Evolutionary conservation across 2,113 vertebrate species (phyloP).

Genomic region (Psilopogon haemacephalus): DNA sequence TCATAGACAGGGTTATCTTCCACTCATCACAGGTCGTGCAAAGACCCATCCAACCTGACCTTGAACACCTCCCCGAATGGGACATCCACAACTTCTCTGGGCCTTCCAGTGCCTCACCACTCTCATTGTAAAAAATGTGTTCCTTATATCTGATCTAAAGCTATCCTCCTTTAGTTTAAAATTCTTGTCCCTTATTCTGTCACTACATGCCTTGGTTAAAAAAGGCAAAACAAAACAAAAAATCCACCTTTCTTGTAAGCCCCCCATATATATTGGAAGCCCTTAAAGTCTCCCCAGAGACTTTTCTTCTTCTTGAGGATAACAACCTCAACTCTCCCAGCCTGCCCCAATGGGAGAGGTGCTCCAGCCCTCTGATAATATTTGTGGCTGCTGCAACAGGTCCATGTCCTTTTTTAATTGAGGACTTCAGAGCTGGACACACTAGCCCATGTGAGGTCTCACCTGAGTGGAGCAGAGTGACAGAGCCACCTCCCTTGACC

Average conservation of each 20-base stretch:
- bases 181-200: fast-evolving
- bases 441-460: not conserved
- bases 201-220: not conserved
- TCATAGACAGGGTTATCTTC: not conserved
- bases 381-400: fast-evolving
- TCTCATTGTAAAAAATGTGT: not conserved
- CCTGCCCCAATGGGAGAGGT: not conserved
- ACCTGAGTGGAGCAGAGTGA: not conserved
- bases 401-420: not conserved
- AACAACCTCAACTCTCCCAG: not conserved
- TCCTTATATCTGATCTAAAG: not conserved
- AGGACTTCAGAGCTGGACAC: not conserved
- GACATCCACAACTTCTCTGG: not conserved
- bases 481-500: not conserved
- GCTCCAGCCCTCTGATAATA: not conserved
- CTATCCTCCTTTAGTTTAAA: not conserved
- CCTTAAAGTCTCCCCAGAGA: not conserved
- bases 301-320: not conserved
- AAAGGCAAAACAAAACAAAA: too few species aligned
- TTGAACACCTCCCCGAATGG: not conserved
- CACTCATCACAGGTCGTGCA: not conserved
- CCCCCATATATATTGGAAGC: not conserved
- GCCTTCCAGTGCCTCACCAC: not conserved
- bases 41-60: not conserved
- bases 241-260: not conserved